phyloP scores from a whole-genome alignment of 2,113 vertebrate genomes.

The Pollachius pollachius region DNA sequence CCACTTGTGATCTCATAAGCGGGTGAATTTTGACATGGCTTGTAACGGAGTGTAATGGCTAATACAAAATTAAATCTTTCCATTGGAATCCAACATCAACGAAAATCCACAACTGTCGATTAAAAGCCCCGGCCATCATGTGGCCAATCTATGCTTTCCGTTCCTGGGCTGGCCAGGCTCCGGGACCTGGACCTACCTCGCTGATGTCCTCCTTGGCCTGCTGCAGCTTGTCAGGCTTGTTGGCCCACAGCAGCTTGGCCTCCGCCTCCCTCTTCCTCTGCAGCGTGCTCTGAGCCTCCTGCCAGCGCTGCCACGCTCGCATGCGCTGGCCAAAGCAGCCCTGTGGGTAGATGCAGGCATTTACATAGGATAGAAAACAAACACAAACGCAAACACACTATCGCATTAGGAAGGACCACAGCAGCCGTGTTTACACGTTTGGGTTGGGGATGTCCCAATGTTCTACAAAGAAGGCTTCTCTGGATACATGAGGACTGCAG shows the following conservation, averaged over 20 bases:
- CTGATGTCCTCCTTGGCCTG: constrained; percentile 94
- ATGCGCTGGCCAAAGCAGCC: constrained; percentile 93
- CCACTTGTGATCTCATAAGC: too few species aligned
- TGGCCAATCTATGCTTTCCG: too few species aligned
- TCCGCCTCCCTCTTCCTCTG: constrained; percentile 95
- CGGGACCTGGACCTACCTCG: constrained; percentile 72
- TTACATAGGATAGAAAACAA: neutral
- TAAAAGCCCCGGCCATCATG: too few species aligned
- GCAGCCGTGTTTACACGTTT: neutral
- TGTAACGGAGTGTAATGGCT: too few species aligned
- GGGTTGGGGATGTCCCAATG: neutral
- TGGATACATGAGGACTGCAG: too few species aligned
- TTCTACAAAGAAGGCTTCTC: too few species aligned
- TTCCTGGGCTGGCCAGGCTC: too few species aligned
- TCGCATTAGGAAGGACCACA: neutral
- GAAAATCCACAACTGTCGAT: too few species aligned
- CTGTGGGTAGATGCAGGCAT: constrained; percentile 55
- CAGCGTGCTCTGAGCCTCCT: constrained; percentile 87
- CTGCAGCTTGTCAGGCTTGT: constrained; percentile 94
- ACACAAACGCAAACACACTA: neutral
- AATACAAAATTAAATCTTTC: too few species aligned
- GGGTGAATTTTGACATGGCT: too few species aligned
- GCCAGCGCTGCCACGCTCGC: constrained; percentile 94
- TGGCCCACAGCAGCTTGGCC: constrained; percentile 92
- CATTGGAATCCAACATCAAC: too few species aligned